Evolutionary conservation across 2,113 vertebrate species (phyloP).

Genomic region (Pristiophorus japonicus): DNA sequence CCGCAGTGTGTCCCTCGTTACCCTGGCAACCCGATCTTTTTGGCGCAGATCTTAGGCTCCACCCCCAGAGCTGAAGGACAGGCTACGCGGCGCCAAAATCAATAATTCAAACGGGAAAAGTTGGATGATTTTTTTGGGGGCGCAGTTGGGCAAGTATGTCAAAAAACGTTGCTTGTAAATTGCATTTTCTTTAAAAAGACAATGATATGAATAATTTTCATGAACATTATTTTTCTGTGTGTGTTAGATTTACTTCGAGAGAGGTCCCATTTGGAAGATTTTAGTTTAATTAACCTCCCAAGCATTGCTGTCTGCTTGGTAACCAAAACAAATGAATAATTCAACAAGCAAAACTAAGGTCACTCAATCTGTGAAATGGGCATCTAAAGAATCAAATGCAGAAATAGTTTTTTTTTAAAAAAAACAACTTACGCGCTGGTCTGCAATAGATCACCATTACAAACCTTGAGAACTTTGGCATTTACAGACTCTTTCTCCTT

Average conservation of each 20-base stretch:
- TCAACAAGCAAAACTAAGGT: not conserved
- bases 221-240: too few species aligned
- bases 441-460: conserved; percentile 28
- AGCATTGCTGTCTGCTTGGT: not conserved
- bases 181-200: not conserved
- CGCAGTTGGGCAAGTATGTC: too few species aligned
- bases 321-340: not conserved
- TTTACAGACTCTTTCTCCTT: conserved; percentile 99
- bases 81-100: too few species aligned
- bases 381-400: not conserved
- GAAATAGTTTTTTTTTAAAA: not conserved
- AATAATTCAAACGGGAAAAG: too few species aligned
- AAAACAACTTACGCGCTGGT: not conserved
- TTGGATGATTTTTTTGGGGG: too few species aligned
- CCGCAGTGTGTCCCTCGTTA: too few species aligned
- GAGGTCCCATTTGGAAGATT: not conserved
- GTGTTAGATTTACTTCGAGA: not conserved
- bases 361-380: not conserved
- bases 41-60: too few species aligned
- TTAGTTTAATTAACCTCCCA: not conserved
- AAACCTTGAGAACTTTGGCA: conserved; percentile 97
- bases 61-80: too few species aligned
- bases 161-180: too few species aligned
- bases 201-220: not conserved
- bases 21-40: too few species aligned